Evolutionary conservation across 2,113 vertebrate species (phyloP).

Genomic region (Electrona antarctica): DNA sequence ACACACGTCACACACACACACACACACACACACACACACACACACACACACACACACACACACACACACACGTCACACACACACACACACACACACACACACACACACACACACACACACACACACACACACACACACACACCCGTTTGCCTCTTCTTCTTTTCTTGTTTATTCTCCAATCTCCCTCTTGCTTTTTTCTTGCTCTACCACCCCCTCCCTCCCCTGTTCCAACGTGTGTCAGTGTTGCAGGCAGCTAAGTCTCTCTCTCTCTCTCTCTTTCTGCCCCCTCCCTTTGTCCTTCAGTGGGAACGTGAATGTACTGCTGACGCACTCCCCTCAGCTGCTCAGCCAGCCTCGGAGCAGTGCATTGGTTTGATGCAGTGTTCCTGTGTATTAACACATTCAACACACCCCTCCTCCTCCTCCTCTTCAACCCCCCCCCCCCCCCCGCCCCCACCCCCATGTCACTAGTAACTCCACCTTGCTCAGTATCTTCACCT

Average conservation of each 20-base stretch:
- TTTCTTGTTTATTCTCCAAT: slow-evolving; percentile 77
- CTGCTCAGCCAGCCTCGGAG: slow-evolving; percentile 81
- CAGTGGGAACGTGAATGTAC: slow-evolving; percentile 91
- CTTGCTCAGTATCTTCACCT: too few relatives aligned
- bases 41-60: background rate
- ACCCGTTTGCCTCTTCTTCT: slow-evolving; percentile 68
- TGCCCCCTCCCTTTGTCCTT: slow-evolving; percentile 95
- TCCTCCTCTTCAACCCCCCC: background rate
- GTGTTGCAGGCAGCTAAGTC: slow-evolving; percentile 85
- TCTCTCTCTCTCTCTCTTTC: slow-evolving; percentile 70
- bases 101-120: too few relatives aligned
- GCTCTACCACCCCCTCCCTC: slow-evolving; percentile 34
- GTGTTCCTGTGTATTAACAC: slow-evolving; percentile 88
- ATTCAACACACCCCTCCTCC: slow-evolving; percentile 74
- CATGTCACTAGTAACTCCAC: too few relatives aligned
- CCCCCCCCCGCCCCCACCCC: too few relatives aligned
- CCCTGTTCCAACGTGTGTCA: slow-evolving; percentile 71
- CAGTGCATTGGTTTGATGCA: slow-evolving; percentile 92
- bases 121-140: background rate
- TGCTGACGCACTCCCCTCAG: slow-evolving; percentile 90
- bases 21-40: too few relatives aligned
- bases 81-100: background rate
- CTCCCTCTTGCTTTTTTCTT: slow-evolving; percentile 53
- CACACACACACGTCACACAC: slow-evolving; percentile 24
- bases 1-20: background rate